Evolutionary conservation across 2,888 invertebrate genomes (phyloP).

Genomic region (Gasteruption jaculator): DNA sequence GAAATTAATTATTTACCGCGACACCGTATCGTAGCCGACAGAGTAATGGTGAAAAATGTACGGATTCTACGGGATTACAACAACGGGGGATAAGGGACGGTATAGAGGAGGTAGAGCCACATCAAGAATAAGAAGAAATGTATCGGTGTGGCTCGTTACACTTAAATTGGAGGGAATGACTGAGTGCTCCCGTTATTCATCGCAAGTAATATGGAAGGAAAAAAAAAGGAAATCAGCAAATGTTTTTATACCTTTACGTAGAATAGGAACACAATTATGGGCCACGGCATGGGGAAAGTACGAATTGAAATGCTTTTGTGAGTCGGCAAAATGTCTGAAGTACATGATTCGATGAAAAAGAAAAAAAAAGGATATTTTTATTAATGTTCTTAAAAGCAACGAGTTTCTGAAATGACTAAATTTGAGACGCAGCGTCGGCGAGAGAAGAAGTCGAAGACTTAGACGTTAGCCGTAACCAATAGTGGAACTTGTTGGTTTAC

Average conservation of each 20-base stretch:
- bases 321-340: no score
- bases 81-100: slow-evolving; percentile 30
- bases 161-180: slow-evolving; percentile 52
- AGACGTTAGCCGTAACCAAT: no score
- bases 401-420: no score
- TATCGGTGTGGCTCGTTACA: slow-evolving; percentile 52
- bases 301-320: not conserved
- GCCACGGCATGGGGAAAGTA: slow-evolving; percentile 15
- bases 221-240: no score
- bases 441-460: no score
- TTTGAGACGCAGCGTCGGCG: no score
- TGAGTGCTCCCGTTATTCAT: slow-evolving; percentile 51
- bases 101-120: slow-evolving; percentile 21
- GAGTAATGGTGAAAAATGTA: slow-evolving; percentile 52
- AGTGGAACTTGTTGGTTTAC: no score
- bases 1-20: slow-evolving; percentile 52
- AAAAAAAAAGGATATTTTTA: no score
- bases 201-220: slow-evolving; percentile 47
- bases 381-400: no score
- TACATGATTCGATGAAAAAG: no score
- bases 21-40: slow-evolving; percentile 35
- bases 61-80: slow-evolving; percentile 50
- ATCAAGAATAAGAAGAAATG: slow-evolving; percentile 50
- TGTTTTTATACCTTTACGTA: no score
- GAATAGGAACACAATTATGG: no score